phyloP scores from a whole-genome alignment of 2,888 invertebrate species.

The Leuctra nigra region DNA sequence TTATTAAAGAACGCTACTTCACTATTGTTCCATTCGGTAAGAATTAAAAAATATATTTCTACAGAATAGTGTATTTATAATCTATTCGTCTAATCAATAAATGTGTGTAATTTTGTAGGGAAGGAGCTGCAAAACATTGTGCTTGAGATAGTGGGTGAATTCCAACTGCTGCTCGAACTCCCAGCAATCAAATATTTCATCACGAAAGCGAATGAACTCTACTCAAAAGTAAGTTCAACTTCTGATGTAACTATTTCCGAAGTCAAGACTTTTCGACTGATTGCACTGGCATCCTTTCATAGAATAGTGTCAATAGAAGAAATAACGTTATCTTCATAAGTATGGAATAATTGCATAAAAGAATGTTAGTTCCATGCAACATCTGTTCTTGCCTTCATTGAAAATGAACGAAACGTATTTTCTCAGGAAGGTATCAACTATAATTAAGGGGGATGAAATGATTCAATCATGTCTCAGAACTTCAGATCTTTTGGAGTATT shows the following conservation, averaged over 20 bases:
- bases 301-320: too few relatives aligned
- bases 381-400: too few relatives aligned
- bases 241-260: too few relatives aligned
- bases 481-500: too few relatives aligned
- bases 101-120: conserved; percentile 28
- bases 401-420: too few relatives aligned
- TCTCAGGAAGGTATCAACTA: too few relatives aligned
- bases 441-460: too few relatives aligned
- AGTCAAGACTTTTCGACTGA: not conserved
- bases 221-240: conserved; percentile 46
- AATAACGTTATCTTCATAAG: too few relatives aligned
- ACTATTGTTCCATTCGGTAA: conserved; percentile 60
- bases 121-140: conserved; percentile 53
- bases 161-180: conserved; percentile 54
- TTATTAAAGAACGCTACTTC: conserved; percentile 60
- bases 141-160: conserved; percentile 54
- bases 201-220: conserved; percentile 52
- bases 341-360: too few relatives aligned
- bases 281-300: too few relatives aligned
- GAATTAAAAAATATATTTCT: conserved; percentile 10
- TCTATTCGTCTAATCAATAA: not conserved
- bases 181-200: conserved; percentile 52
- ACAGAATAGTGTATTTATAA: not conserved
- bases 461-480: too few relatives aligned
- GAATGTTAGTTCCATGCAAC: too few relatives aligned